Base-by-base conservation (phyloP, 2,113 vertebrate genomes). In the Limnothrissa miodon region DNA sequence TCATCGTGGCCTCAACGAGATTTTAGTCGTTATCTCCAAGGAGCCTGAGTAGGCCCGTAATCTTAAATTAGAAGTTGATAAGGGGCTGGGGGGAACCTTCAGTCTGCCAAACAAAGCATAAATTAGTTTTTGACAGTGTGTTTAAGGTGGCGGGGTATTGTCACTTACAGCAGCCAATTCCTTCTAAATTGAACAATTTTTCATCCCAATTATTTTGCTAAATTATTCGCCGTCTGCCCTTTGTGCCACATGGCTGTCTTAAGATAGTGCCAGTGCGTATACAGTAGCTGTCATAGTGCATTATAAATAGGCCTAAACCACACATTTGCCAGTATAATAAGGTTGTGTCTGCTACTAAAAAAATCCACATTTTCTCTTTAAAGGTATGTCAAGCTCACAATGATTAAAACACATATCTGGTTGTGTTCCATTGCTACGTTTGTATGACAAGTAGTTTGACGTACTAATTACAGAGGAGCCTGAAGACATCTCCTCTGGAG, bases 181-280 rank as follows among this genome's bases (percentile, higher is more conserved):
- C 86, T 87, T 89, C 87, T 85, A 87, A 90, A 89, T 90, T 88
- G 87, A 83, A 85, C 89, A 88, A 87, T 78, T 89, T 89, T 89
- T 89, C 86, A 86, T 86, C 87, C 86, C 89, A 87, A 88, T 88
- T 86, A 86, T 81, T 85, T 80, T 85, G 81, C 51, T 86, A 87
- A 87, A 83, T 82, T 87, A 82, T 85, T 78, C 80, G 83, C 81
- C 83, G 46, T 39, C 8, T 74, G 23, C 36, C 80, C 11, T 84
- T 84, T 83, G 45, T 83, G 33, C 78, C 82, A 81, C 78, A 36
- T 46, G 82, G 80, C 82, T 85, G 80, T 85, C 70, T 87, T 82
- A 85, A 79, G 66, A 33, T 79, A 42, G 78, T 56, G 45, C 79
- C 10, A 62, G 66, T 33, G 29, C 66, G 15, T 74, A 29, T 79